Conservation (phyloP, 2,113 vertebrate species). For the Emydocephalus ijimae region DNA sequence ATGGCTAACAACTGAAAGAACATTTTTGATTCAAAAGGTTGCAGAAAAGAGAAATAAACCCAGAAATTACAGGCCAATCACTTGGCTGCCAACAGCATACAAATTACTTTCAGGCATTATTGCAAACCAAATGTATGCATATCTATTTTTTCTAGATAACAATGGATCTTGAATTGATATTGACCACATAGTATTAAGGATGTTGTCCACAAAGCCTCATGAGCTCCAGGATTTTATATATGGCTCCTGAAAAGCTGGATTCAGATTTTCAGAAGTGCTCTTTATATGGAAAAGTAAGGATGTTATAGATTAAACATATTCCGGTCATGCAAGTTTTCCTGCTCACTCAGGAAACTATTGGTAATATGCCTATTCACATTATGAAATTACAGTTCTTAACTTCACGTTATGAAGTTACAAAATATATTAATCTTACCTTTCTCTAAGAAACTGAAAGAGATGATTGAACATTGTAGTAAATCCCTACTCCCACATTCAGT, state of each 20-base stretch:
- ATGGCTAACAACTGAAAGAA: neutral
- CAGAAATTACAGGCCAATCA: neutral
- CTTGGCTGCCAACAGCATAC: neutral
- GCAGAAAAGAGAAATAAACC: neutral
- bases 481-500: neutral
- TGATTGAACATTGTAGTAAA: neutral
- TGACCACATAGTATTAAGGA: neutral
- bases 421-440: neutral
- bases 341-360: neutral
- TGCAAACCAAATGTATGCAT: no score
- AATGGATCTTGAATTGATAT: constrained; percentile 2
- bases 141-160: neutral
- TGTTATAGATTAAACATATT: neutral
- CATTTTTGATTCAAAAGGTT: neutral
- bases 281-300: neutral
- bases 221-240: constrained; percentile 5
- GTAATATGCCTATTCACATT: neutral
- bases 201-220: neutral
- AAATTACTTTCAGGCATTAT: neutral
- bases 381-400: neutral
- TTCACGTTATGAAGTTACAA: neutral
- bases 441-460: neutral
- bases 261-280: neutral
- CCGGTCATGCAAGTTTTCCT: neutral
- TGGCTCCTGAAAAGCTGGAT: neutral